Evolutionary conservation across 2,888 invertebrate genomes (phyloP).

Genomic region (Monopis laevigella): DNA sequence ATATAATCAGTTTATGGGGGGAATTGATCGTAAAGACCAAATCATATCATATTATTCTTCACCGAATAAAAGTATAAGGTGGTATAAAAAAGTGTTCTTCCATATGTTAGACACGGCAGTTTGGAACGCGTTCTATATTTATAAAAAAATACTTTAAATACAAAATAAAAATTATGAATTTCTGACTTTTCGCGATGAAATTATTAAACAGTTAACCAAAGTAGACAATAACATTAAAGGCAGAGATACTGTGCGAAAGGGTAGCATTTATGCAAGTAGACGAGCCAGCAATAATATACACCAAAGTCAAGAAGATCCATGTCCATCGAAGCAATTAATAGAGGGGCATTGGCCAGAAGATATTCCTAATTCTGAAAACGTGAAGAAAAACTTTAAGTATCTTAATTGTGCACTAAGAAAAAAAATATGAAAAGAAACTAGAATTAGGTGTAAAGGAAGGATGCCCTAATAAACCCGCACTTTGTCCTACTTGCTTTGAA

Average conservation of each 20-base stretch:
- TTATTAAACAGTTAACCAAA: neutral
- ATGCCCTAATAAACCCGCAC: slow-evolving; percentile 18
- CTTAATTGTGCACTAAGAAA: slow-evolving; percentile 5
- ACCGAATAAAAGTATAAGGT: slow-evolving; percentile 26
- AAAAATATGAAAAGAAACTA: slow-evolving; percentile 18
- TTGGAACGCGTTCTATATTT: slow-evolving; percentile 24
- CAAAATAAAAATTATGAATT: neutral
- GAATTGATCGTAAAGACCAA: slow-evolving; percentile 25
- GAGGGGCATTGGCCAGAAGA: slow-evolving; percentile 7
- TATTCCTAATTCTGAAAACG: neutral
- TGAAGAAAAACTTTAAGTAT: neutral
- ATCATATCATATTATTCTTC: slow-evolving; percentile 22
- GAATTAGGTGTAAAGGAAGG: slow-evolving; percentile 19
- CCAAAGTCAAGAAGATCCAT: neutral
- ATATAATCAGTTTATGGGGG: slow-evolving; percentile 24
- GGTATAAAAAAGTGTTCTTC: slow-evolving; percentile 30
- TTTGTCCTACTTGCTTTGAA: slow-evolving; percentile 21
- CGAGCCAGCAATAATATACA: neutral
- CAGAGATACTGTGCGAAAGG: neutral
- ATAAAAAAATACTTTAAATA: slow-evolving; percentile 11
- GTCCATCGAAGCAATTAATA: neutral
- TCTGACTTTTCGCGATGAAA: neutral
- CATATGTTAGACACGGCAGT: slow-evolving; percentile 25
- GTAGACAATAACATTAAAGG: neutral
- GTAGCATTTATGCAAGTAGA: neutral